Evolutionary conservation across 2,113 vertebrate species (phyloP), one percentile per base, ranked within the genome.

Genomic region (Indicator indicator): DNA sequence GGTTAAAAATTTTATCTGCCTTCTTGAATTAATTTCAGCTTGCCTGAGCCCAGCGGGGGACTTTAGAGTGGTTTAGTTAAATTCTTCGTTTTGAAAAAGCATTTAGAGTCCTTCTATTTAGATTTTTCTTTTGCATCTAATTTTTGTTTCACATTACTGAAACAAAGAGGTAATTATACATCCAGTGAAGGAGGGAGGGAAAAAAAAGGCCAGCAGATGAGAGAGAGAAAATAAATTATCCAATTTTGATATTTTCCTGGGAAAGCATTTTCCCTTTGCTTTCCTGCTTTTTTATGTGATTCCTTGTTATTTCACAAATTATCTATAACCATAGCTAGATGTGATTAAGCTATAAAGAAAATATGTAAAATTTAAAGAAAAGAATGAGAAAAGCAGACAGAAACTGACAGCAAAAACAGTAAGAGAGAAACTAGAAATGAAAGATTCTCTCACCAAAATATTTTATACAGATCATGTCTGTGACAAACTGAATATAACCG

Each of bases 1-100:
- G 98, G 97, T 98, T 98, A 98, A 98, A 98, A 97, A 97, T 98
- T 97, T 98, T 98, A 98, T 98, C 98, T 98, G 98, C 97, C 97
- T 93, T 97, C 97, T 97, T 97, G 98, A 98, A 98, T 98, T 98
- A 98, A 98, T 98, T 98, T 98, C 98, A 97, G 98, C 98, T 97
- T 96, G 96, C 96, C 85, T 98, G 97, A 98, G 96, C 98, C 95
- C 98, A 98, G 98, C 98, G 97, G 98, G 98, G 97, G 97, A 97
- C 83, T 95, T 97, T 80, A 97, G 97, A 98, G 97, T 98, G 97
- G 95, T 96, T 97, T 97, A 89, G 97, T 97, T 98, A 97, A 97
- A 97, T 97, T 98, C 96, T 97, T 98, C 96, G 87, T 98, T 98
- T 97, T 89, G 86, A 97, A 97, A 97, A 91, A 95, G 87, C 92